Evolutionary conservation across 1,140 invertebrate genomes (phyloP), one percentile per base, ranked within the genome.

Genomic region (Lanistes nyassanus): DNA sequence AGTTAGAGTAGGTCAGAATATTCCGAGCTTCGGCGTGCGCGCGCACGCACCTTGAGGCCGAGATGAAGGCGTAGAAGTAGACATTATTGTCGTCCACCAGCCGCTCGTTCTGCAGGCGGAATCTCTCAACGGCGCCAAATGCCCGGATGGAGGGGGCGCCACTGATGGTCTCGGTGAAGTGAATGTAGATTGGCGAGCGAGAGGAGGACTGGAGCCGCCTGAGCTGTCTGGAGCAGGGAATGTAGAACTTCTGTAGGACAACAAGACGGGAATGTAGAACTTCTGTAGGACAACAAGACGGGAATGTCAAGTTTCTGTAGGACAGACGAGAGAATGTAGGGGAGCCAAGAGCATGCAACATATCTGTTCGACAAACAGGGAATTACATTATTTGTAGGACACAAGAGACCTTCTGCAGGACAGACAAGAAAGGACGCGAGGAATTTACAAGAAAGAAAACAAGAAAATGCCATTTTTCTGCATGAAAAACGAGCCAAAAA

Each of bases 201-300:
- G 84, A 84, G 7, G 87, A 84, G 13, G 88, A 89, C 68, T 91
- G 90, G 6, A 91, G 82, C 16, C 90, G 79, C 56, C 90, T 87
- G 47, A 91, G 77, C 68, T 91, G 90, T 60, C 91, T 84, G 0
- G 89, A 90, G 0, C 96, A 95, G 1, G 93, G 91, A 62, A 98
- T 95, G 88, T 98, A 98, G 90, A 97, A 96, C 78, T 94, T 93
- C 92, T 98, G 93, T 19, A 90, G 84, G 73, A 47, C 2, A 47
- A 47, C 1, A 13, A 6, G 19, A 47, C 42, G 1, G 93, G 91
- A 62, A 98, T 95, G 88, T 98, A 98, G 90, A 97, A 96, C 78
- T 94, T 93, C 92, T 98, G 93, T 21, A 90, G 84, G 73, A 13
- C 13, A 42, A 42, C 5, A 13, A 42, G 13, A 42, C 5, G 39